Evolutionary conservation across 2,113 vertebrate genomes (phyloP).

Genomic region (Thalassarche chlororhynchos): DNA sequence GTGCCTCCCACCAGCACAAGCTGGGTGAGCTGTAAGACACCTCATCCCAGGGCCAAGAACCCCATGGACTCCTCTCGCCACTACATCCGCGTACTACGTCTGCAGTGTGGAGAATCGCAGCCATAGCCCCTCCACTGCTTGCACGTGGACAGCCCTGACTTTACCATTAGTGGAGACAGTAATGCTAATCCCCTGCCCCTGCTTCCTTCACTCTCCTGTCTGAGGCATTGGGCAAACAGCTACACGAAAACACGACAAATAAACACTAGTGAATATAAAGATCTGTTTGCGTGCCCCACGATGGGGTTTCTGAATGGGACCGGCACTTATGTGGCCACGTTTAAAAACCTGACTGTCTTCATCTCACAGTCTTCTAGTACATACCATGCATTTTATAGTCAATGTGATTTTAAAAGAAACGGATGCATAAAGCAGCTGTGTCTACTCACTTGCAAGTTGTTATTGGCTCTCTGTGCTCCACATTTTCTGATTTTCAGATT

Average conservation of each 20-base stretch:
- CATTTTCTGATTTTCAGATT: conserved; percentile 80
- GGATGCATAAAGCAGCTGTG: conserved; percentile 11
- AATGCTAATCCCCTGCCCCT: not conserved
- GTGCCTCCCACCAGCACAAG: not conserved
- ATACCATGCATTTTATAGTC: not conserved
- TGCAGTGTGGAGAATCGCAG: not conserved
- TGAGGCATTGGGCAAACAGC: not conserved
- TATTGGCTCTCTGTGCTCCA: conserved; percentile 85
- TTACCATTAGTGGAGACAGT: not conserved
- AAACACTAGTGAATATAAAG: not conserved
- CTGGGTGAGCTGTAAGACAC: not conserved
- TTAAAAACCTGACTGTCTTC: not conserved
- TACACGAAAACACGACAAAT: not conserved
- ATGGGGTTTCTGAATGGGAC: not conserved
- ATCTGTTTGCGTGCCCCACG: not conserved
- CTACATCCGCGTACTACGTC: accelerated
- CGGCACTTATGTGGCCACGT: accelerated
- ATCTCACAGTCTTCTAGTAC: not conserved
- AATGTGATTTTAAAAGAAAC: not conserved
- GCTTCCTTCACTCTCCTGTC: not conserved
- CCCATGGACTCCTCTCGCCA: not conserved
- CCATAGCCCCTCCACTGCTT: not conserved
- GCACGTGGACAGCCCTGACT: accelerated
- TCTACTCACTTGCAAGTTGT: conserved; percentile 90
- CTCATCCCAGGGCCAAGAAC: not conserved